Base-by-base conservation (phyloP, 92 coral and sea anemone genomes). In the Actinostola sp. region DNA sequence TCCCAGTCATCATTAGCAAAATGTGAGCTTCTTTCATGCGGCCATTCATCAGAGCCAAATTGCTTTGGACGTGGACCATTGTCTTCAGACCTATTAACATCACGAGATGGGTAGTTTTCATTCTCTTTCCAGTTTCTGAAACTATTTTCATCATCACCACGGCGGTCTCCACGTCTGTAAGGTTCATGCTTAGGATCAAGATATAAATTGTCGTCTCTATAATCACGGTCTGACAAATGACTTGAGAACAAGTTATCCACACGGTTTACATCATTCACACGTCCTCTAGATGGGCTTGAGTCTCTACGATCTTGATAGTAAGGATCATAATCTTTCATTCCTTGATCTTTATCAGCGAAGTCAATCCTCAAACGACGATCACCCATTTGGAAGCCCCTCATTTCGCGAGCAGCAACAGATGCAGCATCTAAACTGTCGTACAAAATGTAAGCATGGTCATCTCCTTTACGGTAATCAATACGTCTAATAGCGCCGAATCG, bases 401-500 rank as follows among this genome's bases (percentile, higher is more conserved):
- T 95, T 89, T 95, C 99, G 21, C 99, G 90, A 19, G 99, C 97
- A 73, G 99, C 99, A 43, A 95, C 99, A 2, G 99, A 95, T 21
- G 99, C 99, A 62, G 99, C 99, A 68, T 95, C 99, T 82, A 95
- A 75, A 80, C 99, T 95, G 68, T 95, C 99, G 81, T 95, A 95
- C 75, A 95, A 85, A 65, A 95, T 95, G 70, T 92, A 95, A 45
- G 99, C 99, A 91, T 95, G 99, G 66, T 92, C 93, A 46, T 91
- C 97, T 42, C 99, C 93, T 66, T 91, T 92, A 42, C 85, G 89
- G 91, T 95, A 95, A 77, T 95, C 99, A 61, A 83, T 89, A 42
- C 96, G 97, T 52, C 97, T 89, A 82, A 95, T 95, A 23, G 99
- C 99, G 39, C 99, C 97, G 83, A 95, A 95, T 15, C 99, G 93